Conservation (phyloP, 2,797 vertebrate species). For the Myripristis jacobus region DNA sequence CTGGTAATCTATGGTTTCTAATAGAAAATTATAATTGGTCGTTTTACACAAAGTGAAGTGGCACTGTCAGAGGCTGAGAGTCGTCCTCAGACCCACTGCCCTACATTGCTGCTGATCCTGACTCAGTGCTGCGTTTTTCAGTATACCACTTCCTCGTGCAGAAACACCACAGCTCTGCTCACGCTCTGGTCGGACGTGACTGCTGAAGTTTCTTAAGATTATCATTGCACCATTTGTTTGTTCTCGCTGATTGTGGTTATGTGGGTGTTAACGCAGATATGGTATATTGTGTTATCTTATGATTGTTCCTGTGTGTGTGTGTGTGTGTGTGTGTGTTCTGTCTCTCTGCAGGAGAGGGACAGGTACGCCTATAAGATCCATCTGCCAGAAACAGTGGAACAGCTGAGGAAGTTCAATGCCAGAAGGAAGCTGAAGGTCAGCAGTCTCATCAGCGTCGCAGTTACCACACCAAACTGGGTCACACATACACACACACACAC, state of each 20-base stretch:
- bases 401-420: constrained; percentile 99
- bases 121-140: background rate
- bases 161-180: constrained; percentile 22
- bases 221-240: background rate
- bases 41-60: too few species aligned
- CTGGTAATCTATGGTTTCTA: background rate
- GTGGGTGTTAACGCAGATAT: background rate
- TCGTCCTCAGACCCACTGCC: constrained; percentile 6
- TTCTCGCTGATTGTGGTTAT: background rate
- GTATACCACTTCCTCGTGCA: constrained; percentile 30
- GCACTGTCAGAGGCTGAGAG: too few species aligned
- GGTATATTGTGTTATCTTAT: too few species aligned
- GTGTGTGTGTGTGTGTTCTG: background rate
- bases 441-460: too few species aligned
- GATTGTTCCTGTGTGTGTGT: background rate
- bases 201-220: background rate
- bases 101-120: background rate
- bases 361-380: constrained; percentile 99
- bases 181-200: constrained; percentile 31
- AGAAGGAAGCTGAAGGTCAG: constrained; percentile 98
- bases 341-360: constrained; percentile 92
- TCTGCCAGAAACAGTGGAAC: constrained; percentile 98
- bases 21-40: too few species aligned
- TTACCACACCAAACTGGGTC: too few species aligned
- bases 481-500: too few species aligned